phyloP scores from a whole-genome alignment of 2,888 invertebrate species.

The Caenorhabditis afra region DNA sequence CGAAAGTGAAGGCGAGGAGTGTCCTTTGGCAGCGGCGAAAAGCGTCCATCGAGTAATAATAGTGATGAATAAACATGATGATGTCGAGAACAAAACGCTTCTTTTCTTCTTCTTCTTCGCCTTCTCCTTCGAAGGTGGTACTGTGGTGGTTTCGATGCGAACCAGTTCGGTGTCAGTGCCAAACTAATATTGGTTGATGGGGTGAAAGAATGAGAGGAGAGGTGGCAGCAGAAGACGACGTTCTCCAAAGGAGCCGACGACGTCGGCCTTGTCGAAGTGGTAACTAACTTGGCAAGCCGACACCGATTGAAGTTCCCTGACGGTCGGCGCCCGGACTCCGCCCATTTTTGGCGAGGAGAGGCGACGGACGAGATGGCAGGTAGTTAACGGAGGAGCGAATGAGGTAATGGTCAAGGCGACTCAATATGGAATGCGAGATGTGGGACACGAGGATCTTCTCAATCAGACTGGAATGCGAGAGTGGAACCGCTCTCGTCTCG shows the following conservation, averaged over 20 bases:
- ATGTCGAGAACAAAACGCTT: slow-evolving; percentile 48
- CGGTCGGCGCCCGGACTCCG: slow-evolving; percentile 40
- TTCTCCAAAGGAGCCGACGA: slow-evolving; percentile 50
- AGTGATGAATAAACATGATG: slow-evolving; percentile 45
- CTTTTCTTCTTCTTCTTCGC: too few relatives aligned
- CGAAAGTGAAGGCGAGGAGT: slow-evolving; percentile 9
- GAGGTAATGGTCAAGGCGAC: slow-evolving; percentile 49
- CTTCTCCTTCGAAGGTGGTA: neutral
- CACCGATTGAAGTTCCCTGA: slow-evolving; percentile 38
- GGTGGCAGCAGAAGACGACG: slow-evolving; percentile 25
- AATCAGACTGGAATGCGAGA: slow-evolving; percentile 29
- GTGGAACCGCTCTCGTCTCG: slow-evolving; percentile 33
- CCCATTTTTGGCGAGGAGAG: slow-evolving; percentile 45
- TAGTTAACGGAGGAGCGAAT: slow-evolving; percentile 47
- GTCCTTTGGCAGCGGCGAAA: slow-evolving; percentile 5
- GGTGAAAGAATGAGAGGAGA: slow-evolving; percentile 2
- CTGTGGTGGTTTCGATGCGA: slow-evolving; percentile 14
- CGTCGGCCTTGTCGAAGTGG: slow-evolving; percentile 49
- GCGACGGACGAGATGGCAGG: slow-evolving; percentile 43
- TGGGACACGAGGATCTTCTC: neutral
- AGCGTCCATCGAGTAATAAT: neutral
- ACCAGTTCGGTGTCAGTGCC: slow-evolving; percentile 38
- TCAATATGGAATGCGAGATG: slow-evolving; percentile 24
- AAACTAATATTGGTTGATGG: slow-evolving; percentile 49
- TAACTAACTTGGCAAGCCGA: slow-evolving; percentile 54